Conservation (phyloP, 1,140 invertebrate species). For the Drusus annulatus region DNA sequence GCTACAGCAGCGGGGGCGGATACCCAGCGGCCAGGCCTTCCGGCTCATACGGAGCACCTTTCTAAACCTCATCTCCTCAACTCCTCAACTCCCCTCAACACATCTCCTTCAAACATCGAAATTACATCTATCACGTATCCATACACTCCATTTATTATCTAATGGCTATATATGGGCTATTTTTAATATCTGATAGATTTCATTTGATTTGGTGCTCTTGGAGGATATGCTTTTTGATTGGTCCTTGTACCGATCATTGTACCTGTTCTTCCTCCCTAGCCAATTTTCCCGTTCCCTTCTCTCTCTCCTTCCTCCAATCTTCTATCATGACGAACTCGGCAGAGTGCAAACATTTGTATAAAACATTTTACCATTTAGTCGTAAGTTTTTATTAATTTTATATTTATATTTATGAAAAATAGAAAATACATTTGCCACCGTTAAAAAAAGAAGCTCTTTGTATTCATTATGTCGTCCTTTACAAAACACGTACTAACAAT, state of each 20-base stretch:
- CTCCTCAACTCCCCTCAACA: too few relatives aligned
- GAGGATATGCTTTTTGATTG: neutral
- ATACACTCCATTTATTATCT: slow-evolving; percentile 26
- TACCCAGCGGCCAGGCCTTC: slow-evolving; percentile 71
- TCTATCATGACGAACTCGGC: slow-evolving; percentile 37
- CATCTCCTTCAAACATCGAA: slow-evolving; percentile 5
- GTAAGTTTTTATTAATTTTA: slow-evolving; percentile 56
- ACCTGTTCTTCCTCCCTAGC: slow-evolving; percentile 3
- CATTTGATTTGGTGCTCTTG: slow-evolving; percentile 10
- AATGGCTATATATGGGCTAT: slow-evolving; percentile 18
- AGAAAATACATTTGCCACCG: slow-evolving; percentile 60
- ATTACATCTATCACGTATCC: slow-evolving; percentile 18
- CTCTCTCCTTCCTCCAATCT: slow-evolving; percentile 5
- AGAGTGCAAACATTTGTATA: slow-evolving; percentile 56
- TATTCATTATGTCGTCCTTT: neutral
- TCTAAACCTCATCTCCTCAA: slow-evolving; percentile 60
- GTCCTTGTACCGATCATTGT: neutral
- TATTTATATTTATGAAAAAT: slow-evolving; percentile 58
- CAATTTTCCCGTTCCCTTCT: neutral
- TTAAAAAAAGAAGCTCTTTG: slow-evolving; percentile 44
- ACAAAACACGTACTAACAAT: neutral
- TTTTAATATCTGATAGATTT: neutral
- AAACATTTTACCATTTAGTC: slow-evolving; percentile 57
- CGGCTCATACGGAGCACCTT: slow-evolving; percentile 76
- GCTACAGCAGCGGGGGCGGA: slow-evolving; percentile 73